A percentile compares a stretch with the other conserved stretches of the same genome.
Conservation (phyloP, 2,888 invertebrate genomes). For the Bunonema sp. region DNA sequence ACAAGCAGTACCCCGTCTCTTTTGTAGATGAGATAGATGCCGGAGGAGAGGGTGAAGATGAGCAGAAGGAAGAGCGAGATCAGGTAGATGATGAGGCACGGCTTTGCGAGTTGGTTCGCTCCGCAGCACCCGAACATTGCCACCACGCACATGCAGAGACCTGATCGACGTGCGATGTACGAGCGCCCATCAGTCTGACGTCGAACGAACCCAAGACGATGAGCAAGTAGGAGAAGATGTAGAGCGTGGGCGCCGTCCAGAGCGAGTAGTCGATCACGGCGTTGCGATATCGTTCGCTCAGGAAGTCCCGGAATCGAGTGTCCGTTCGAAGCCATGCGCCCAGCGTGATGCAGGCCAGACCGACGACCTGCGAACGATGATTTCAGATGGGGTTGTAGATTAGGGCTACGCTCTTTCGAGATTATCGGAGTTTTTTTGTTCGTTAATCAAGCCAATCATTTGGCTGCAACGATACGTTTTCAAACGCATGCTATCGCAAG, state of each 20-base stretch:
- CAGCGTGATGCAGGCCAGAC: slow-evolving; percentile 20
- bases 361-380: slow-evolving; percentile 21
- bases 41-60: slow-evolving; percentile 28
- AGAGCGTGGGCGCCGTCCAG: slow-evolving; percentile 40
- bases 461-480: neutral
- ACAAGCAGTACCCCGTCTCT: slow-evolving; percentile 22
- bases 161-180: too few relatives aligned
- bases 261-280: slow-evolving; percentile 35
- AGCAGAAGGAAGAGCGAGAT: slow-evolving; percentile 25
- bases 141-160: neutral
- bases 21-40: slow-evolving; percentile 34
- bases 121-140: slow-evolving; percentile 33
- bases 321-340: slow-evolving; percentile 38
- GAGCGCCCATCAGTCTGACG: too few relatives aligned
- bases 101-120: slow-evolving; percentile 16
- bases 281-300: slow-evolving; percentile 41
- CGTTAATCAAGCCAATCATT: neutral
- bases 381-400: neutral
- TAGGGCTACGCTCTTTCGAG: neutral
- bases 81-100: slow-evolving; percentile 26
- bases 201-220: slow-evolving; percentile 32
- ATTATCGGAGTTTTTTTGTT: neutral
- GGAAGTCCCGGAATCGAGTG: slow-evolving; percentile 36
- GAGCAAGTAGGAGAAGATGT: slow-evolving; percentile 40
- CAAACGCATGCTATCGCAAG: neutral